Evolutionary conservation across 2,113 vertebrate genomes (phyloP).

Genomic region (Meleagris gallopavo): DNA sequence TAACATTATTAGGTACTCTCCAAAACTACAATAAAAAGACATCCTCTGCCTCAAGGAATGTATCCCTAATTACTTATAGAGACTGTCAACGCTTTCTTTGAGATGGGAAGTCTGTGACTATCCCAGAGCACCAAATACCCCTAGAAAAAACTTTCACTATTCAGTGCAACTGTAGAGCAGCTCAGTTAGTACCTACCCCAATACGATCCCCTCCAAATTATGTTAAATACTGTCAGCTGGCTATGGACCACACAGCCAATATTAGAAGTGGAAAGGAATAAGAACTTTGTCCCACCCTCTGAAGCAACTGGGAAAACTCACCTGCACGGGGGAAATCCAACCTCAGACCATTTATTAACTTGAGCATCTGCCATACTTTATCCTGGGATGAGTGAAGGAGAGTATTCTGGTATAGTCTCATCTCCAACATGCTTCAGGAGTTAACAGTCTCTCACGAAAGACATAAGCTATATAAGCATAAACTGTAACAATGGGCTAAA

Average conservation of each 20-base stretch:
- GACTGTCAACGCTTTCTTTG: not conserved
- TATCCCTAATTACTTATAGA: slow-evolving; percentile 34
- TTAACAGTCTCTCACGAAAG: not conserved
- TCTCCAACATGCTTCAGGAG: not conserved
- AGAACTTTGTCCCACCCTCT: not conserved
- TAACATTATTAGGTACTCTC: not conserved
- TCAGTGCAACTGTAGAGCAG: not conserved
- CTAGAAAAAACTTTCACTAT: not conserved
- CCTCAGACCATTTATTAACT: not conserved
- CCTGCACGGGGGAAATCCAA: not conserved
- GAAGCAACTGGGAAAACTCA: not conserved
- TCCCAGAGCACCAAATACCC: not conserved
- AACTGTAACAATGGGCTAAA: slow-evolving; percentile 7
- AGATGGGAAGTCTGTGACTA: slow-evolving; percentile 11
- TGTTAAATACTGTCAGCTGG: not conserved
- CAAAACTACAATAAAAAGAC: slow-evolving; percentile 4
- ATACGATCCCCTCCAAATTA: not conserved
- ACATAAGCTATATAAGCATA: slow-evolving; percentile 25
- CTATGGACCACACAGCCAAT: not conserved
- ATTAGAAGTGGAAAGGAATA: not conserved
- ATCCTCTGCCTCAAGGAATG: slow-evolving; percentile 23
- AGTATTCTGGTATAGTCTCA: not conserved
- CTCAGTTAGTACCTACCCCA: not conserved
- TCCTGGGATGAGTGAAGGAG: not conserved
- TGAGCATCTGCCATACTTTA: not conserved